phyloP scores from a whole-genome alignment of 2,797 vertebrate genomes.

The Pseudochirops cupreus region DNA sequence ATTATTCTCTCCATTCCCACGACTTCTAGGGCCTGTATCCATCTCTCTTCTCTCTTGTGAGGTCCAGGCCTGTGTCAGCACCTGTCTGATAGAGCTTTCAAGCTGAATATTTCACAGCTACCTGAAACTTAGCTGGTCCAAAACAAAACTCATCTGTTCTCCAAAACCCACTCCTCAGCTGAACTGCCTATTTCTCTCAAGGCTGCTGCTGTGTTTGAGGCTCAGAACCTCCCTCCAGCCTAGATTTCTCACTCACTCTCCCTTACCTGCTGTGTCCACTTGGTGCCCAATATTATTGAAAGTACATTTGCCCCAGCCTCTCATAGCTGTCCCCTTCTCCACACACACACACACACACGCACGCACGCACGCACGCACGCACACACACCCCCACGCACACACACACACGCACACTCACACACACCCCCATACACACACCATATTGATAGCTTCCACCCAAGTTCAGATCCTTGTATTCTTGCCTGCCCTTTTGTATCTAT shows the following conservation, averaged over 20 bases:
- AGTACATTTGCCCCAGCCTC: not conserved
- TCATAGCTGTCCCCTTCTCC: not conserved
- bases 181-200: not conserved
- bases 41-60: not conserved
- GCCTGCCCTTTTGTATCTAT: too few relatives aligned
- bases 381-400: too few relatives aligned
- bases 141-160: too few relatives aligned
- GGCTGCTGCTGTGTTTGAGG: not conserved
- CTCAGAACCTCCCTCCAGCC: not conserved
- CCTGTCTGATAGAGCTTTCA: not conserved
- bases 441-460: too few relatives aligned
- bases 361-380: too few relatives aligned
- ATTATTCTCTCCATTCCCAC: not conserved
- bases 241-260: not conserved
- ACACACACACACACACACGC: too few relatives aligned
- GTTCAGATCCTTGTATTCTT: too few relatives aligned
- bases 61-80: not conserved
- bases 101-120: not conserved
- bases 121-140: not conserved
- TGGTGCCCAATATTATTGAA: not conserved
- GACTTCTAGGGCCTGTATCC: not conserved
- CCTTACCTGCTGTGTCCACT: not conserved
- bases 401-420: too few relatives aligned
- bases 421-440: too few relatives aligned
- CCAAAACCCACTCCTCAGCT: not conserved